Conservation (phyloP, 2,797 vertebrate genomes). For the Muscicapa comitata region DNA sequence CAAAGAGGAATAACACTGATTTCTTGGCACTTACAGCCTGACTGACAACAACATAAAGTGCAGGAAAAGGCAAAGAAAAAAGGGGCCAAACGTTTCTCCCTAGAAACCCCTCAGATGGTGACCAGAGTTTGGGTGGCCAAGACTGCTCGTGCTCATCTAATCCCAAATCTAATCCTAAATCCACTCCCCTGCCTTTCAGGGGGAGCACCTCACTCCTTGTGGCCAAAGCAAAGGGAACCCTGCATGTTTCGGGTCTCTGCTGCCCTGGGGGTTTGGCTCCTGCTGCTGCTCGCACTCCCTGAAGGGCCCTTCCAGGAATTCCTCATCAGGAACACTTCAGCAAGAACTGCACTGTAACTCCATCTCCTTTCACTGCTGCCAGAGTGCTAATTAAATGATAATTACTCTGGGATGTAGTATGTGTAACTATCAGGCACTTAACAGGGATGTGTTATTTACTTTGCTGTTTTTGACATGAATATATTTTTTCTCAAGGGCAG, state of each 20-base stretch:
- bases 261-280: fast-evolving
- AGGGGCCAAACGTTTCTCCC: not conserved
- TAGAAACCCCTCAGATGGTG: not conserved
- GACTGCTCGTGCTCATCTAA: fast-evolving
- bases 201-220: not conserved
- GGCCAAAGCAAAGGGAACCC: not conserved
- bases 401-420: conserved; percentile 38
- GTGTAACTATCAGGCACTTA: conserved; percentile 47
- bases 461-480: conserved; percentile 7
- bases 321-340: not conserved
- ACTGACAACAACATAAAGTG: not conserved
- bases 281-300: not conserved
- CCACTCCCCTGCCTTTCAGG: not conserved
- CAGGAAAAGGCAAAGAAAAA: not conserved
- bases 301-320: not conserved
- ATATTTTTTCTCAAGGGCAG: not conserved
- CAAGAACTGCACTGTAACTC: not conserved
- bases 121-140: not conserved
- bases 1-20: not conserved
- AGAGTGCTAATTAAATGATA: conserved; percentile 53
- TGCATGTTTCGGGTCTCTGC: not conserved
- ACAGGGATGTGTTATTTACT: conserved; percentile 14
- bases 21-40: not conserved
- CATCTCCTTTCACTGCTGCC: not conserved
- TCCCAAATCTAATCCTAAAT: not conserved